phyloP scores from a whole-genome alignment of 2,113 vertebrate species.

The Grallaria varia region DNA sequence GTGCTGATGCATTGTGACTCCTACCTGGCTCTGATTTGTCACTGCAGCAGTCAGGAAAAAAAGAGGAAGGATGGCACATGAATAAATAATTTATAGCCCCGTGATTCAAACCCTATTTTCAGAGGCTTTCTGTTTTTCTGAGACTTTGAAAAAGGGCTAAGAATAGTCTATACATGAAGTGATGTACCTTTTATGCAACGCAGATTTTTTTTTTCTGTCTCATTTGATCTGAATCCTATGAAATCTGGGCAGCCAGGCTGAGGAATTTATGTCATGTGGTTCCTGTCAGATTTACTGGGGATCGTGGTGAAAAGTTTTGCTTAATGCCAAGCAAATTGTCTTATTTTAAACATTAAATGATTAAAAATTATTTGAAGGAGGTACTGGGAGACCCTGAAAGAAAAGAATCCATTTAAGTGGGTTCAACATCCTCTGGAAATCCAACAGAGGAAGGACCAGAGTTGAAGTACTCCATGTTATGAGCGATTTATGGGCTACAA shows the following conservation, averaged over 20 bases:
- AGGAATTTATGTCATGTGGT: neutral
- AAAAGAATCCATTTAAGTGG: neutral
- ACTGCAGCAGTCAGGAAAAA: neutral
- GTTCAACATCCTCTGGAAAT: neutral
- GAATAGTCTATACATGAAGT: neutral
- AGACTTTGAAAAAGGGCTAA: constrained; percentile 2
- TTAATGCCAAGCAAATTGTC: neutral
- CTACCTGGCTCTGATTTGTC: neutral
- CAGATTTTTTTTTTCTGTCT: neutral
- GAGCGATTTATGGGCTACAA: neutral
- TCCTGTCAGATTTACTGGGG: neutral
- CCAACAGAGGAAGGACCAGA: neutral
- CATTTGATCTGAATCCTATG: neutral
- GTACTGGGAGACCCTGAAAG: neutral
- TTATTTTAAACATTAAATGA: neutral
- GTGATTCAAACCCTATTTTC: constrained; percentile 44
- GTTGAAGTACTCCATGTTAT: neutral
- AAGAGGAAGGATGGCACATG: neutral
- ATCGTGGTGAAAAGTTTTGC: neutral
- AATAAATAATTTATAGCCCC: constrained; percentile 34
- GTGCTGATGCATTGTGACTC: neutral
- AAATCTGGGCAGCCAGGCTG: neutral
- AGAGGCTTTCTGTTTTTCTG: neutral
- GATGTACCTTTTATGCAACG: neutral
- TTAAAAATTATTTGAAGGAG: neutral